Conservation (phyloP, 2,888 invertebrate genomes). For the Cistogaster globosa region DNA sequence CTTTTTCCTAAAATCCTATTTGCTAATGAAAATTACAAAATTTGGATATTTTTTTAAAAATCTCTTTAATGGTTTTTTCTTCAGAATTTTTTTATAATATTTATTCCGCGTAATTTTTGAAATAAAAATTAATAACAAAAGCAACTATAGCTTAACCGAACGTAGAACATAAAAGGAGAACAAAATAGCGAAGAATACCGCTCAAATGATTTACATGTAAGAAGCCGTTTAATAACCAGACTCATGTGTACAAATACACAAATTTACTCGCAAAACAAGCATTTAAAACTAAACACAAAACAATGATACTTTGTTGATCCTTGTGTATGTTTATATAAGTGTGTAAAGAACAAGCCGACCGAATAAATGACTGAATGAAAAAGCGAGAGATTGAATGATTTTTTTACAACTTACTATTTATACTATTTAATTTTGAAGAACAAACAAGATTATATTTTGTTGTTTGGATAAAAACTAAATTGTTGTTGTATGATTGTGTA, state of each 20-base stretch:
- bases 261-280: background rate
- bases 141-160: too few relatives aligned
- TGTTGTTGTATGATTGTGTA: conserved; percentile 48
- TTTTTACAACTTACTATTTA: conserved; percentile 50
- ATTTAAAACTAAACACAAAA: conserved; percentile 39
- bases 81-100: too few relatives aligned
- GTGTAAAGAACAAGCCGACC: conserved; percentile 10
- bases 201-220: too few relatives aligned
- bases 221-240: conserved; percentile 38
- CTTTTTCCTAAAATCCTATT: too few relatives aligned
- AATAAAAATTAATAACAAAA: too few relatives aligned
- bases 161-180: too few relatives aligned
- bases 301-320: conserved; percentile 27
- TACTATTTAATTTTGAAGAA: background rate
- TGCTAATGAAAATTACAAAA: too few relatives aligned
- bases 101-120: too few relatives aligned
- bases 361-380: background rate
- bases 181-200: too few relatives aligned
- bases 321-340: background rate
- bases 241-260: background rate
- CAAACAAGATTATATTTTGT: conserved; percentile 49
- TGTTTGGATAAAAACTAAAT: conserved; percentile 46
- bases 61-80: too few relatives aligned
- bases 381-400: conserved; percentile 38
- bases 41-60: too few relatives aligned